These are phyloP conservation scores for Corythornis madagascariensis DNA, from an alignment of 2,113 vertebrate species.

Conservation along the genomic window DNA sequence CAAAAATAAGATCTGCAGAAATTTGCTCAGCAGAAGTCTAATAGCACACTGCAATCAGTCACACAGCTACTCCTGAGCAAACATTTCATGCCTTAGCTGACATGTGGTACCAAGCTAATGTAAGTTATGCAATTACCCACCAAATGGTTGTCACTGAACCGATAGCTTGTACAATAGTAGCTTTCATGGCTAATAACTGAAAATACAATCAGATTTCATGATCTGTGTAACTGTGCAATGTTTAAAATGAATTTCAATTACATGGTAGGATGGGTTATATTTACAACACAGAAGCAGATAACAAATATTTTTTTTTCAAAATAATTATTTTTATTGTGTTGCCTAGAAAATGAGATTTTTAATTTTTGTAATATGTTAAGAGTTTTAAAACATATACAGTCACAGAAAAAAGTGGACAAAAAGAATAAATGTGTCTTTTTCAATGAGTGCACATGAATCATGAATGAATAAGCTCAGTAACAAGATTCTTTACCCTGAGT, in stretches of 20 bases:
- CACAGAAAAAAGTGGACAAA: neutral
- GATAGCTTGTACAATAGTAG: neutral
- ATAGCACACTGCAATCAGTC: neutral
- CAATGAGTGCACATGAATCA: neutral
- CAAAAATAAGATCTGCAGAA: neutral
- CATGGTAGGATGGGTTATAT: neutral
- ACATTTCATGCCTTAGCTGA: neutral
- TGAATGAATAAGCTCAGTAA: neutral
- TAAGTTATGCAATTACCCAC: neutral
- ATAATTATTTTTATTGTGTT: neutral
- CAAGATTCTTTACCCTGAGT: neutral
- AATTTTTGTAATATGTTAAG: neutral
- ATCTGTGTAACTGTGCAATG: neutral
- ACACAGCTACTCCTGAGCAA: neutral
- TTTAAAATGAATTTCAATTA: slow-evolving; percentile 7
- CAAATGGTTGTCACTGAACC: neutral
- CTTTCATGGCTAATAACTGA: slow-evolving; percentile 14
- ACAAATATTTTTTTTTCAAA: neutral
- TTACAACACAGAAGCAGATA: neutral
- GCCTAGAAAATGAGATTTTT: neutral
- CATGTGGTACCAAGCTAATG: neutral
- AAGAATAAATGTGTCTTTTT: neutral
- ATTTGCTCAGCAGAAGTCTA: neutral
- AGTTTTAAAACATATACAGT: neutral
- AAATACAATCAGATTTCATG: slow-evolving; percentile 8